Evolutionary conservation across 2,888 invertebrate species (phyloP).

Genomic region (Microctonus hyperodae): DNA sequence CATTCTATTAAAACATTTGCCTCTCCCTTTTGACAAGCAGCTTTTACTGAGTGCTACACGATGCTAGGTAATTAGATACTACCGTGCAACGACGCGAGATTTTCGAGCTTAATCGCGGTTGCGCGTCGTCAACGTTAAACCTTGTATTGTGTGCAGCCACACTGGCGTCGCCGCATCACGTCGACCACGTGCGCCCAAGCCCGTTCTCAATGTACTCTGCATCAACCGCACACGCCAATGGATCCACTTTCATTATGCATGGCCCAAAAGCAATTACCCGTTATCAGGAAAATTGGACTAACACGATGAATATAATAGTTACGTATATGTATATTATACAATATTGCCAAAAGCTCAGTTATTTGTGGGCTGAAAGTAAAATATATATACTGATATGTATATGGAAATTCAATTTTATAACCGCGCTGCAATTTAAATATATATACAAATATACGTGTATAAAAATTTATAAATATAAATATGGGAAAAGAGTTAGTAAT

Average conservation of each 20-base stretch:
- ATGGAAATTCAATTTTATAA: neutral
- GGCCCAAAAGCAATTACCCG: conserved; percentile 41
- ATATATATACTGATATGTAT: neutral
- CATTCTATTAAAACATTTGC: neutral
- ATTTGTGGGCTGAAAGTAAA: neutral
- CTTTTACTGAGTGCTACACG: conserved; percentile 18
- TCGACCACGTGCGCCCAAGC: conserved; percentile 21
- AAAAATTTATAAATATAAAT: too few relatives aligned
- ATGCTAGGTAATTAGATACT: conserved; percentile 39
- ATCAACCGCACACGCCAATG: conserved; percentile 26
- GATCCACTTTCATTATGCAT: conserved; percentile 37
- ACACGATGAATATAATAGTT: conserved; percentile 37
- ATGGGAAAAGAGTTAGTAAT: too few relatives aligned
- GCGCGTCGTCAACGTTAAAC: conserved; percentile 31
- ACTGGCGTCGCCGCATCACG: conserved; percentile 17
- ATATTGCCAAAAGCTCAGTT: neutral
- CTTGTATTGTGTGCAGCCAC: conserved; percentile 21
- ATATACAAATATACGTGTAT: too few relatives aligned
- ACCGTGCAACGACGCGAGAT: conserved; percentile 37
- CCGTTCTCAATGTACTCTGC: conserved; percentile 21
- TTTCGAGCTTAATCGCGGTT: conserved; percentile 34
- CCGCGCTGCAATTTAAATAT: too few relatives aligned
- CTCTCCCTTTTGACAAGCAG: neutral
- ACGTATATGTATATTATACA: neutral
- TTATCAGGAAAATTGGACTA: conserved; percentile 45